A percentile compares a stretch with the other conserved stretches of the same genome.
Conservation (phyloP, 2,888 invertebrate genomes). For the Hydroisotoma schaefferi region DNA sequence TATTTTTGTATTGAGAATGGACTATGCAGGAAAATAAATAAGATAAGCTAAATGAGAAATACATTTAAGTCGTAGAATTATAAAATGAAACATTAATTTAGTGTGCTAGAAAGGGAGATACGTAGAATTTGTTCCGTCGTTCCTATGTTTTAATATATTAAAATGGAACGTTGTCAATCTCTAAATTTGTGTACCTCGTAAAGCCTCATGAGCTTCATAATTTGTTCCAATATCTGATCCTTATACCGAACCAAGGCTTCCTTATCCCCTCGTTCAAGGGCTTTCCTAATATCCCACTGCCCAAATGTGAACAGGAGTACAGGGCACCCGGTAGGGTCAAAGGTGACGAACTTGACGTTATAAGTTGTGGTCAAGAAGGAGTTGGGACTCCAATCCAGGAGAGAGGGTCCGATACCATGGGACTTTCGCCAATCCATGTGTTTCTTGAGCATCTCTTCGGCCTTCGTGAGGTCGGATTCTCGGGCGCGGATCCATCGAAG, state of each 20-base stretch:
- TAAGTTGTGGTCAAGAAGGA: constrained; percentile 20
- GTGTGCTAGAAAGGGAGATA: too few species aligned
- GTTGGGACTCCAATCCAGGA: constrained; percentile 28
- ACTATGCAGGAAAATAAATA: too few species aligned
- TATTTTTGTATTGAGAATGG: too few species aligned
- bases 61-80: too few species aligned
- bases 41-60: too few species aligned
- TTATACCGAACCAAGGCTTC: constrained; percentile 26
- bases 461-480: constrained; percentile 26
- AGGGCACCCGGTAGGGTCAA: constrained; percentile 30
- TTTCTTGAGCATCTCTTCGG: constrained; percentile 30
- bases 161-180: too few species aligned
- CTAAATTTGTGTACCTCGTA: constrained; percentile 17
- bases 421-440: constrained; percentile 29
- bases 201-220: constrained; percentile 28
- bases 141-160: too few species aligned
- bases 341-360: constrained; percentile 28
- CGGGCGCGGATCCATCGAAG: constrained; percentile 34
- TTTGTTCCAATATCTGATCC: constrained; percentile 28
- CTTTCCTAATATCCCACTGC: constrained; percentile 34
- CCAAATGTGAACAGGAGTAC: constrained; percentile 37
- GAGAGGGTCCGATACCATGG: constrained; percentile 20
- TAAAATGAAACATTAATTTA: too few species aligned
- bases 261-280: constrained; percentile 23
- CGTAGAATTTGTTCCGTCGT: too few species aligned